Evolutionary conservation across 2,113 vertebrate species (phyloP), one percentile per base, ranked within the genome.

Genomic region (Oncorhynchus gorbuscha): DNA sequence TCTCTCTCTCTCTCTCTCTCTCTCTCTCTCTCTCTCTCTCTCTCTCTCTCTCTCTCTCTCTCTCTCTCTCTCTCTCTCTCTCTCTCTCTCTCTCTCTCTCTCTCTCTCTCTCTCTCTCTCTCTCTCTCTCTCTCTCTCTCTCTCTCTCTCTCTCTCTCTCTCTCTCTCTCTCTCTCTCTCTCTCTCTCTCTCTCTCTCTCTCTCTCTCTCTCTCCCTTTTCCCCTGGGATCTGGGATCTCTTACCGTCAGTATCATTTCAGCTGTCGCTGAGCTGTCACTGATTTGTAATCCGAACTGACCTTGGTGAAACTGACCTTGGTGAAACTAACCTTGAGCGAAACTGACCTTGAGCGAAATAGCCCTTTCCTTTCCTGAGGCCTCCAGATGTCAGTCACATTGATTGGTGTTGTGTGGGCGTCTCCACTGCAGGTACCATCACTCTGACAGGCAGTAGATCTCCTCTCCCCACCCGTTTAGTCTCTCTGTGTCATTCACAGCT

Each of bases 271-370:
- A 64, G 82, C 82, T 83, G 24, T 30, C 65, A 51, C 6, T 35
- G 20, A 6, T 22, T 30, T 30, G 13, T 6, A 82, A 73, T 75
- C 79, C 80, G 32, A 0, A 32, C 80, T 87, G 90, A 90, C 91
- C 90, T 88, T 91, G 88, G 39, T 11, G 39, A 45, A 45, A 45
- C 39, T 45, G 39, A 39, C 39, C 39, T 39, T 92, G 92, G 76
- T 74, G 59, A 87, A 89, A 86, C 72, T 83, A 88, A 92, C 92
- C 90, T 93, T 92, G 92, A 88, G 76, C 75, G 59, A 87, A 89
- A 86, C 72, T 83, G 89, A 92, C 92, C 90, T 93, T 92, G 92
- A 88, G 77, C 75, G 69, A 87, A 89, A 86, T 75, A 79, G 82
- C 80, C 80, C 62, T 76, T 78, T 88, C 81, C 66, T 75, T 78